These are phyloP conservation scores for Meloidogyne floridensis DNA, from an alignment of 1,140 invertebrate genomes.

Conservation along the genomic window DNA sequence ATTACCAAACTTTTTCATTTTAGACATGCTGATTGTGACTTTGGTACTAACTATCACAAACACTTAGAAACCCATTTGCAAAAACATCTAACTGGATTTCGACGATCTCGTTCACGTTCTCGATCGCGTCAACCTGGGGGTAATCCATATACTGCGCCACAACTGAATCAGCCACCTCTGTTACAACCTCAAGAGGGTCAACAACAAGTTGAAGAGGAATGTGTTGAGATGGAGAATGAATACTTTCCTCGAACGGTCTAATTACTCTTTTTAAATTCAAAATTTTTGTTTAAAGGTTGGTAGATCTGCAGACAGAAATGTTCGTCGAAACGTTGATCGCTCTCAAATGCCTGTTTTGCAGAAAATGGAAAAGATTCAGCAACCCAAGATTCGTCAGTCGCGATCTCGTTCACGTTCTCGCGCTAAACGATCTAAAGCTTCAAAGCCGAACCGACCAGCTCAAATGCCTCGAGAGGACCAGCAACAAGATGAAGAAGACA, in stretches of 20 bases:
- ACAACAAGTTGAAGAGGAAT: neutral
- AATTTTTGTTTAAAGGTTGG: neutral
- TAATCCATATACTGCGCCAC: neutral
- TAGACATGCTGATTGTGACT: neutral
- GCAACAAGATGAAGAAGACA: neutral
- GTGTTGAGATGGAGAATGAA: neutral
- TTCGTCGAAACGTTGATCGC: too few species aligned
- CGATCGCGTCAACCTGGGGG: neutral
- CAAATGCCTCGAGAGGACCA: neutral
- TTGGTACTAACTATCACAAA: neutral
- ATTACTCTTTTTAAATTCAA: too few species aligned
- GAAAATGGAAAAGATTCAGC: too few species aligned
- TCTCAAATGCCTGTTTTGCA: too few species aligned
- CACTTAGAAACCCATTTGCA: neutral
- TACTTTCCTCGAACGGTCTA: too few species aligned
- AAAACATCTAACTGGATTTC: neutral
- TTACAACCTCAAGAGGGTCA: neutral
- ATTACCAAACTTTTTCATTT: neutral
- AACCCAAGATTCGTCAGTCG: too few species aligned
- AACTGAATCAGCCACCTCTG: neutral
- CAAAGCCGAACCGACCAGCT: neutral
- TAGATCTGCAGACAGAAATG: too few species aligned
- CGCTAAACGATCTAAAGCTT: neutral
- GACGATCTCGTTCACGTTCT: neutral
- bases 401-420: neutral